phyloP scores from a whole-genome alignment of 2,113 vertebrate genomes.

The Bothrops jararaca region DNA sequence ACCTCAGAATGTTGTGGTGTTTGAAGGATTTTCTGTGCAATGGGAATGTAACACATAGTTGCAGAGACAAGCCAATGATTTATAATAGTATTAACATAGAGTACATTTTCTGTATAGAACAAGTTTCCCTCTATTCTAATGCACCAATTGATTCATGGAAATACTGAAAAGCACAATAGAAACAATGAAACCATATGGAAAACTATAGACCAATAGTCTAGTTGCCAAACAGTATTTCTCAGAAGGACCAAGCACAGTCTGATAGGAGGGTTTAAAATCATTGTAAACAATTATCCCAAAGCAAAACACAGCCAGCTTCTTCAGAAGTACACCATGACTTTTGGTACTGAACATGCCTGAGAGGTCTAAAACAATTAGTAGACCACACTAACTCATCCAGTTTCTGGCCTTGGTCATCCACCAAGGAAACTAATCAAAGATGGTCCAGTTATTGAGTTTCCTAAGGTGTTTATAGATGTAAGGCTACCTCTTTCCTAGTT shows the following conservation, averaged over 20 bases:
- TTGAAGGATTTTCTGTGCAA: not conserved
- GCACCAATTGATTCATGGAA: not conserved
- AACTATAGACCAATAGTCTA: not conserved
- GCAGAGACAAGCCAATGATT: not conserved
- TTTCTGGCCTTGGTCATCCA: not conserved
- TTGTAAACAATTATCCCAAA: not conserved
- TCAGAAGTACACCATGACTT: too few relatives aligned
- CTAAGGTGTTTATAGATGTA: not conserved
- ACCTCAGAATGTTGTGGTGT: not conserved
- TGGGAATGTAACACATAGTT: not conserved
- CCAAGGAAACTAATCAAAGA: not conserved
- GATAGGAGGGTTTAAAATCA: not conserved
- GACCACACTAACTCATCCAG: not conserved
- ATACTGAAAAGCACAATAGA: not conserved
- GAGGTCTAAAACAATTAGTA: not conserved
- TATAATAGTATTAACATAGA: not conserved
- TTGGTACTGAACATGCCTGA: too few relatives aligned
- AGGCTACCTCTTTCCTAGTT: not conserved
- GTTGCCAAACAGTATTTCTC: not conserved
- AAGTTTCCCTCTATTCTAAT: not conserved
- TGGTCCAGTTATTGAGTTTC: not conserved
- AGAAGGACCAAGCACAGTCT: not conserved
- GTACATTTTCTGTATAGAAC: not conserved
- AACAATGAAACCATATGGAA: not conserved
- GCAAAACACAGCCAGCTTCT: not conserved